Percentiles rank a stretch among this genome's conserved stretches.
Evolutionary conservation across 1,140 invertebrate species (phyloP).

Genomic region (Pogonomyrmex californicus): DNA sequence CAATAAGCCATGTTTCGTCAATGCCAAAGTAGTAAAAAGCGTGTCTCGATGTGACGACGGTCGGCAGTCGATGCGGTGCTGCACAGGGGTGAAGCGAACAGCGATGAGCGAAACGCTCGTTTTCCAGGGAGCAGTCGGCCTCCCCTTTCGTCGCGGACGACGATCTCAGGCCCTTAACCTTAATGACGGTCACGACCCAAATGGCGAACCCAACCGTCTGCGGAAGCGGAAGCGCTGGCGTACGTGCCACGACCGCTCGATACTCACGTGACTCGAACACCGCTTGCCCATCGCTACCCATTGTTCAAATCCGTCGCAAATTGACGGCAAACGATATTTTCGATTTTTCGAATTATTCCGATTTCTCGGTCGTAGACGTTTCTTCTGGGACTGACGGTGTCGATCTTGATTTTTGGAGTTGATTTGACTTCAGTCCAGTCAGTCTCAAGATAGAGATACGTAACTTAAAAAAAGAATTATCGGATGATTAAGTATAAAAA

Average conservation of each 20-base stretch:
- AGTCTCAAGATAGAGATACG: not conserved
- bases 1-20: constrained; percentile 93
- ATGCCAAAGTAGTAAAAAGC: constrained; percentile 81
- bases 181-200: constrained; percentile 85
- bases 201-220: constrained; percentile 88
- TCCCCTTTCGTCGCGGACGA: constrained; percentile 90
- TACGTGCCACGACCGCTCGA: constrained; percentile 10
- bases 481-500: not conserved
- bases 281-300: not conserved
- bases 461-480: not conserved
- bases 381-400: not conserved
- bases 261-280: not conserved
- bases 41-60: constrained; percentile 74
- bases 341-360: not conserved
- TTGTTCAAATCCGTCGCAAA: not conserved
- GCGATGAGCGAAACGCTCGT: constrained; percentile 72
- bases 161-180: constrained; percentile 86
- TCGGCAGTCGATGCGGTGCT: constrained; percentile 57
- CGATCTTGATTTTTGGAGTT: not conserved
- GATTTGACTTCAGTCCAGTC: not conserved
- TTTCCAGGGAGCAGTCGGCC: constrained; percentile 86
- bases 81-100: constrained; percentile 60
- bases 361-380: not conserved
- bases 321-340: not conserved
- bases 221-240: constrained; percentile 74